Percentiles rank a stretch among this genome's conserved stretches.
Conservation (phyloP, 2,113 vertebrate species). For the Silurus glanis region DNA sequence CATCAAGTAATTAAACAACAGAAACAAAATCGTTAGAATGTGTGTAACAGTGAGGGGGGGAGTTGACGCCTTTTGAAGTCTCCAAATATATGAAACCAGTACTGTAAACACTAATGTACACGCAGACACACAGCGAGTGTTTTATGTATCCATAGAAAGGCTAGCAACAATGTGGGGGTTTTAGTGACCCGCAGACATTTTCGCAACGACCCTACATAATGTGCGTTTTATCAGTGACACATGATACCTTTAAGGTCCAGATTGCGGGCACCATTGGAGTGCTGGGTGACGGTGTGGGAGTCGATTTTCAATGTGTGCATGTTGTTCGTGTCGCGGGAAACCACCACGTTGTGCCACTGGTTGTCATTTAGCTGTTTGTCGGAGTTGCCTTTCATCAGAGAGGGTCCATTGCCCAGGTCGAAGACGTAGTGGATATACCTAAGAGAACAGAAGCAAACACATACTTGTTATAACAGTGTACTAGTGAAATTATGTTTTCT, state of each 20-base stretch:
- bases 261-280: constrained; percentile 89
- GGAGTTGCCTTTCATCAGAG: constrained; percentile 94
- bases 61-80: neutral
- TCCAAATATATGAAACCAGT: neutral
- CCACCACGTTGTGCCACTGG: constrained; percentile 94
- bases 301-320: constrained; percentile 90
- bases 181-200: constrained; percentile 23
- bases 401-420: constrained; percentile 90
- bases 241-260: constrained; percentile 89
- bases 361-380: constrained; percentile 91
- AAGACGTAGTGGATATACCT: constrained; percentile 94
- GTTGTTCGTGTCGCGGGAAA: constrained; percentile 85
- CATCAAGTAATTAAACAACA: neutral
- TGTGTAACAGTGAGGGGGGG: neutral
- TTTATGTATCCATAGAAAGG: constrained; percentile 14
- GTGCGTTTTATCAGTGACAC: constrained; percentile 11
- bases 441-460: neutral
- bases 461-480: neutral
- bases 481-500: neutral
- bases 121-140: neutral
- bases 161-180: neutral
- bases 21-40: neutral
- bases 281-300: constrained; percentile 90
- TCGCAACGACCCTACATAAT: constrained; percentile 5
- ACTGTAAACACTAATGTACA: constrained; percentile 15